Base-by-base conservation (phyloP, 1,140 invertebrate genomes). In the Heliconius nattereri region DNA sequence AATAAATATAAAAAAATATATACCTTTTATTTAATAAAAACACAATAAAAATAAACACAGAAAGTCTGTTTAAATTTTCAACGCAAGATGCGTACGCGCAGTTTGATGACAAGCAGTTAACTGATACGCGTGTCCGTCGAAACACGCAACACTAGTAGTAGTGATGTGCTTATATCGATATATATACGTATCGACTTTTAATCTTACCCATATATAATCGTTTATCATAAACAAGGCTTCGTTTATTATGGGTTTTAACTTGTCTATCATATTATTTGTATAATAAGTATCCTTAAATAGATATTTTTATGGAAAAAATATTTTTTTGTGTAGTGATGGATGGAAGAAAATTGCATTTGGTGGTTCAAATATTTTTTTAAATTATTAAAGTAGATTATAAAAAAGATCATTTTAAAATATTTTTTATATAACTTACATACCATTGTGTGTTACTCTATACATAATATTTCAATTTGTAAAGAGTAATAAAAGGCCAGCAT, bases 91-190 rank as follows among this genome's bases (percentile, higher is more conserved):
- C 78, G 78, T 80, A 72, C 78, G 78, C 66, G 40, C 52, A 16
- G 29, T 26, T 57, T 70, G 71, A 76, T 66, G 74, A 76, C 37
- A 60, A 37, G 32, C 52, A 52, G 74, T 75, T 80, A 80, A 80
- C 78, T 80, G 57, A 70, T 79, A 75, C 60, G 66, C 73, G 60
- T n/a, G 72, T 73, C 60, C 54, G 26, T n/a, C 13, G 57, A 11
- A 71, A 71, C 72, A 80, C 78, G 70, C 78, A 80, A 60, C 66
- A 52, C 74, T 60, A 71, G 66, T 76, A 49, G 73, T 70, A 79
- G 78, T 70, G 78, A 79, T 23, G 73, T 72, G 2, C 66, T 52
- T 26, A 66, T 66, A 66, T 66, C 60, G 60, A 66, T 66, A 66
- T 66, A 66, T 72, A 75, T 52, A 32, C 23, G 23, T 73, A 76